A percentile compares a stretch with the other conserved stretches of the same genome.
These are phyloP conservation scores for Daubentonia madagascariensis DNA, from an alignment of 2,113 vertebrate species.

Conservation along the genomic window DNA sequence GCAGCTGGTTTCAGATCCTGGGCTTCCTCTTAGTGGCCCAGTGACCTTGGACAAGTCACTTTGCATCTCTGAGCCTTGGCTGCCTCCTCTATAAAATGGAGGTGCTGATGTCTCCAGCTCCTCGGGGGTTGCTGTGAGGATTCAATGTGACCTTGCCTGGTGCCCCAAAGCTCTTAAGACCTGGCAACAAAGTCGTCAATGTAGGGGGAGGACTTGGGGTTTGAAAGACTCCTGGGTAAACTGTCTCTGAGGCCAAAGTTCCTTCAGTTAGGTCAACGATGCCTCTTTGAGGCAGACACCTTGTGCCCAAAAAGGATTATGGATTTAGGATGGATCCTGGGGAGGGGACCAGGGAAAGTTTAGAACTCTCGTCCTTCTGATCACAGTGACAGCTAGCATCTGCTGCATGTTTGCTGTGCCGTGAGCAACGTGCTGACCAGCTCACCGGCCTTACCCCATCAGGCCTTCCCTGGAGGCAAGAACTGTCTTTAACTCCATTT, in stretches of 20 bases:
- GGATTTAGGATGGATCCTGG: neutral
- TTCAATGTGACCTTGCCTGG: fast-evolving
- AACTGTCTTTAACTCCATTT: fast-evolving
- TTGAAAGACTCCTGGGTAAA: fast-evolving
- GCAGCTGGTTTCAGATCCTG: fast-evolving
- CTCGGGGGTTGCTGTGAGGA: neutral
- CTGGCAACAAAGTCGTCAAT: neutral
- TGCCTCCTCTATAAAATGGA: neutral
- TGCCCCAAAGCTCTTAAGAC: too few species aligned
- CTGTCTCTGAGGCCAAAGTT: fast-evolving
- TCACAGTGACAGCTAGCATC: fast-evolving
- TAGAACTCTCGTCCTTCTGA: neutral
- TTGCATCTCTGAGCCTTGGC: fast-evolving
- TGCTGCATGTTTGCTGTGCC: neutral
- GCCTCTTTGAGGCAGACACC: neutral
- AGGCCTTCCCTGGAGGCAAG: neutral
- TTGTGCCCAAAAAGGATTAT: neutral
- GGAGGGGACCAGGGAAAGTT: fast-evolving
- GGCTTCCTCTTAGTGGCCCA: neutral
- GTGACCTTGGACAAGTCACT: too few species aligned
- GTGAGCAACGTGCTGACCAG: fast-evolving
- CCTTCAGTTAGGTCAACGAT: neutral
- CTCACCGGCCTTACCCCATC: fast-evolving
- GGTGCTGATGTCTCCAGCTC: fast-evolving
- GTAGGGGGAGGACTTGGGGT: neutral